A percentile compares a stretch with the other conserved stretches of the same genome.
Evolutionary conservation across 2,113 vertebrate species (phyloP).

Genomic region (Capricornis sumatraensis): DNA sequence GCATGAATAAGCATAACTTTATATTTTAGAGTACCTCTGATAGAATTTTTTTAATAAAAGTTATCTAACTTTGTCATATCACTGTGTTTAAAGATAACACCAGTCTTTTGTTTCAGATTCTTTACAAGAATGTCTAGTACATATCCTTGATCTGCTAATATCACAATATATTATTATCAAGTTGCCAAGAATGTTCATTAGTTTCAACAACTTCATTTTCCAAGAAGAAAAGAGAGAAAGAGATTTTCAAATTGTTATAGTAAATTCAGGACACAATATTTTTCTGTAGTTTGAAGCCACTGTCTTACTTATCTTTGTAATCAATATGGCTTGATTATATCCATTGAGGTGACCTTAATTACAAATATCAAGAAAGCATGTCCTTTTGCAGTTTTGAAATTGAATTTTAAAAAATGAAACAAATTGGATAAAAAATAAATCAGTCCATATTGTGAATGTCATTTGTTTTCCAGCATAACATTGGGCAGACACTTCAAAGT

Average conservation of each 20-base stretch:
- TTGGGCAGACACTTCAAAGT: neutral
- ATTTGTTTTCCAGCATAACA: neutral
- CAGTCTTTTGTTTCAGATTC: fast-evolving
- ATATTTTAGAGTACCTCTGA: neutral
- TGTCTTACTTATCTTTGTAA: neutral
- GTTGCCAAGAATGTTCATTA: neutral
- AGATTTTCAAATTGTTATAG: neutral
- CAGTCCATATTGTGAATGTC: neutral
- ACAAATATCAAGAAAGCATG: neutral
- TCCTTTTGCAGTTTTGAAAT: neutral
- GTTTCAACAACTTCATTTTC: neutral
- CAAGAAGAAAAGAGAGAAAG: neutral
- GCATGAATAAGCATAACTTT: neutral
- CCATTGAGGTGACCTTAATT: neutral
- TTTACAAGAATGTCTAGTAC: neutral
- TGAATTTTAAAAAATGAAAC: neutral
- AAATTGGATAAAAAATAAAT: neutral
- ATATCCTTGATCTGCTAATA: neutral
- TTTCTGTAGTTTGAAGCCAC: neutral
- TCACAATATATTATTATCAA: fast-evolving
- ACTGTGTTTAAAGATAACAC: neutral
- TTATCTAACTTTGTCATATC: neutral
- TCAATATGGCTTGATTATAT: neutral
- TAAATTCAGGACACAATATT: neutral
- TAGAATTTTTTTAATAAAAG: neutral